Base-by-base conservation (phyloP, 2,888 invertebrate genomes). In the Yponomeuta plumbellus region DNA sequence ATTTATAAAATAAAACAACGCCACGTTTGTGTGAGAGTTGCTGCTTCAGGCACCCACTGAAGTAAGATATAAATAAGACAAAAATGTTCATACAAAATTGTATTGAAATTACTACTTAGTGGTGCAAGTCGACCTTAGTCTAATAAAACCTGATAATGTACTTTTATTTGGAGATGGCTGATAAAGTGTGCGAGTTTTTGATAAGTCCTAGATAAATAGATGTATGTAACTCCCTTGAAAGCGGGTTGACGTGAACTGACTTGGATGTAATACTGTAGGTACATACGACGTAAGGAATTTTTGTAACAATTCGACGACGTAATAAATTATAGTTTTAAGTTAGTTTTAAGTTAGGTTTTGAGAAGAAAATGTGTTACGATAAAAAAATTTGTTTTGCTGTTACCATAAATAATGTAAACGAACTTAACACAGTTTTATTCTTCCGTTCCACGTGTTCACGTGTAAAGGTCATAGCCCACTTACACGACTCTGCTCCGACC, bases 361-460 rank as follows among this genome's bases (percentile, higher is more conserved):
- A 23, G 17, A 26, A 61, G 13, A 34, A 62, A 11, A 34, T 20
- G 17, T 62, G 62, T 62, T 23, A 62, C 21, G 10, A 52, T 63
- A n/a, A 34, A 39, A n/a, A 20, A 10, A 21, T 59, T 34, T 67
- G 64, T 59, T 67, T 67, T 64, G 67, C 67, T 67, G 67, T 67
- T 67, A 67, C 59, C 20, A 66, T 57, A 61, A 64, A 67, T 61
- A 13, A 52, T 52, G 44, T 52, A 64, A 61, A 67, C 34, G 39
- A 58, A 67, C 40, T 57, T 34, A 63, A 57, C 56, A 58, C n/a
- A 13, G 23, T 34, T 58, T 57, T 64, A 23, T 58, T 67, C n/a
- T 34, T 34, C 34, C 34, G 3, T 34, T 8, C 34, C 34, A 8
- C 8, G 34, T 34, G 34, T 34, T 6, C 0, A 8, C 34, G 34